Conservation (phyloP, 2,888 invertebrate species). For the Amphipyra berbera region DNA sequence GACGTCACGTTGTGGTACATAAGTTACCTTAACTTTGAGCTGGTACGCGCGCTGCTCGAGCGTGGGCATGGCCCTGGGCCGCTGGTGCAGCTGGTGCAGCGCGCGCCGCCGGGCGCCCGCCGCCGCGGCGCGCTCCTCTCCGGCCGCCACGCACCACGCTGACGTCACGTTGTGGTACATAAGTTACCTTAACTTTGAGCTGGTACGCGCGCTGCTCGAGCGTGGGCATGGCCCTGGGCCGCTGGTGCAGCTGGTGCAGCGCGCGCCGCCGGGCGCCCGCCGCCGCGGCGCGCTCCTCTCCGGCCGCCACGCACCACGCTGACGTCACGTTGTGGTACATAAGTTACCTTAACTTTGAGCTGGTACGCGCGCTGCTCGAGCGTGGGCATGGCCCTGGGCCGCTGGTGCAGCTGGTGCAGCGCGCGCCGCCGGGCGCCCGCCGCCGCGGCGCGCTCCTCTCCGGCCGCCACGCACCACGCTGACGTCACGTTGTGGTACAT, state of each 20-base stretch:
- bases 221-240: slow-evolving; percentile 84
- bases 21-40: slow-evolving; percentile 83
- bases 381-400: slow-evolving; percentile 55
- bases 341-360: slow-evolving; percentile 84
- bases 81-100: slow-evolving; percentile 7
- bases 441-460: slow-evolving; percentile 35
- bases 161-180: too few relatives aligned
- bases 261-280: too few relatives aligned
- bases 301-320: slow-evolving; percentile 82
- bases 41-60: slow-evolving; percentile 80
- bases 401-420: slow-evolving; percentile 68
- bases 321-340: slow-evolving; percentile 68
- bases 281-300: slow-evolving; percentile 58
- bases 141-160: too few relatives aligned
- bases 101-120: slow-evolving; percentile 77
- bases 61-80: slow-evolving; percentile 1
- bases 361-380: slow-evolving; percentile 90
- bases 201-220: slow-evolving; percentile 93
- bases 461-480: slow-evolving; percentile 78
- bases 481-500: slow-evolving; percentile 68
- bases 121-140: background rate
- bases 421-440: too few relatives aligned
- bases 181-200: slow-evolving; percentile 82
- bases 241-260: too few relatives aligned
- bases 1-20: too few relatives aligned